A percentile compares a stretch with the other conserved stretches of the same genome.
phyloP scores from a whole-genome alignment of 1,140 invertebrate species.

The Pollicipes pollicipes region DNA sequence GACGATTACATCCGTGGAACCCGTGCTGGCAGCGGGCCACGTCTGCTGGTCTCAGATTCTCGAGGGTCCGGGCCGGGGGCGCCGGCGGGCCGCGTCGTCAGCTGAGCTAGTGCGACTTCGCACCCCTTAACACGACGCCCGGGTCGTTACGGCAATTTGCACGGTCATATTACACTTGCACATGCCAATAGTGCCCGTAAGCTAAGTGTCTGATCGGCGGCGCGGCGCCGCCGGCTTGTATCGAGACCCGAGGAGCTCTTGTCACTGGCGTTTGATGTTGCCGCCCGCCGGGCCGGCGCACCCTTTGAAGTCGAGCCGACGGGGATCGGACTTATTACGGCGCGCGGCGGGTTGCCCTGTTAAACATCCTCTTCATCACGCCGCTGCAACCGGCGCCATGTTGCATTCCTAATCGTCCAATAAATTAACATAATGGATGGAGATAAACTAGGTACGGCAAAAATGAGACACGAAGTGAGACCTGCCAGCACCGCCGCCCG shows the following conservation, averaged over 20 bases:
- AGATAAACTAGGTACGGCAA: neutral
- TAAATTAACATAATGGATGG: slow-evolving; percentile 1
- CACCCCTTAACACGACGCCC: neutral
- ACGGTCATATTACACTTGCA: neutral
- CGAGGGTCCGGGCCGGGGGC: no score
- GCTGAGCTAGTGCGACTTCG: neutral
- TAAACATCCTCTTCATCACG: neutral
- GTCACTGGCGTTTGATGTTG: slow-evolving; percentile 1
- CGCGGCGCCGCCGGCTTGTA: neutral
- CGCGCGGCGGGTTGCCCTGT: neutral
- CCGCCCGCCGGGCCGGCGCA: no score
- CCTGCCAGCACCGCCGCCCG: neutral
- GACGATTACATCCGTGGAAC: neutral
- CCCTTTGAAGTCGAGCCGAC: neutral
- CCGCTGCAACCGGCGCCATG: neutral
- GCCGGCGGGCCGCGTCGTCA: no score
- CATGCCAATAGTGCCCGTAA: neutral
- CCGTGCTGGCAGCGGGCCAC: no score
- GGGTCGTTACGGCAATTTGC: neutral
- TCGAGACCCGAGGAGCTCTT: neutral
- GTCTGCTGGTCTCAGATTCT: neutral
- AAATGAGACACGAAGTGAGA: no score
- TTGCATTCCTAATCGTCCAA: neutral
- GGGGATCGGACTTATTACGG: neutral
- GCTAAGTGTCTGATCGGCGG: neutral